phyloP scores from a whole-genome alignment of 2,888 invertebrate species.

The Agrotis ipsilon region DNA sequence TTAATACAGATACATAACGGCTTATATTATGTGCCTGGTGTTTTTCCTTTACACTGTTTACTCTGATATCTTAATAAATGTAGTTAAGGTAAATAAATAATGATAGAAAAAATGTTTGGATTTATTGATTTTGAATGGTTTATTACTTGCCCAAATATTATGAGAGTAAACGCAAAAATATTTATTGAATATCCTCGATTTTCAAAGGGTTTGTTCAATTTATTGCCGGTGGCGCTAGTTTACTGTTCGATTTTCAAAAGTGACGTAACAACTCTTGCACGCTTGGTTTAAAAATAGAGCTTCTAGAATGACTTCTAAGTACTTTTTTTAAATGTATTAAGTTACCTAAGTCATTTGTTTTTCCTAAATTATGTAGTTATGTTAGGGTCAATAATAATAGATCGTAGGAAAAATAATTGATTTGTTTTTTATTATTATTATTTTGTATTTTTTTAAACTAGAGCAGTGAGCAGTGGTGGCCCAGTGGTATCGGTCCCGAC shows the following conservation, averaged over 20 bases:
- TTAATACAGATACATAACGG: constrained; percentile 36
- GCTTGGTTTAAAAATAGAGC: constrained; percentile 6
- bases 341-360: no score
- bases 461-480: no score
- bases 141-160: constrained; percentile 6
- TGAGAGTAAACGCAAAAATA: not conserved
- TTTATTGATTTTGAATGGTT: constrained; percentile 15
- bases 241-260: constrained; percentile 23
- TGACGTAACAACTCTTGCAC: not conserved
- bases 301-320: no score
- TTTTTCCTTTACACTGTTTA: constrained; percentile 30
- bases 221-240: no score
- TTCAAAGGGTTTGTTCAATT: not conserved
- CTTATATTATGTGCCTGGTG: constrained; percentile 32
- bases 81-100: constrained; percentile 23
- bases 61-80: not conserved
- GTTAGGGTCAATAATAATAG: no score
- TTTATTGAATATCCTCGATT: not conserved
- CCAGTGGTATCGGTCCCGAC: no score
- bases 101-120: not conserved
- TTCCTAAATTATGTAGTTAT: no score
- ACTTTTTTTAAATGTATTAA: no score
- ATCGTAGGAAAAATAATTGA: no score
- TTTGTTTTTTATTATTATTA: no score
- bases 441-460: no score